Evolutionary conservation across 2,113 vertebrate species (phyloP), one percentile per base, ranked within the genome.

Genomic region (Cyanoderma ruficeps): DNA sequence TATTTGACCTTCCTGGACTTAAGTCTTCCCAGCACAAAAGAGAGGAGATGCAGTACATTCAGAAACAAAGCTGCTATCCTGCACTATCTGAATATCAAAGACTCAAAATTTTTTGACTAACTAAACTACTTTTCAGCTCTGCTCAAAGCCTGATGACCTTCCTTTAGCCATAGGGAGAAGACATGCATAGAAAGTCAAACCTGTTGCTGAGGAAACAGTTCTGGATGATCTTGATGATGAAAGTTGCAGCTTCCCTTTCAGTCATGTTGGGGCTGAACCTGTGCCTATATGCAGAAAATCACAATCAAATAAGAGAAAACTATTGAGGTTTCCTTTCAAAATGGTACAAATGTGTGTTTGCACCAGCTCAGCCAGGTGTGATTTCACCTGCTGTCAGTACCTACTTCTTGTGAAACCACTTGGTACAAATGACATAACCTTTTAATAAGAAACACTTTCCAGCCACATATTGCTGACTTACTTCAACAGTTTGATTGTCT

Each of bases 171-270:
- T 8, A 37, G 7, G 13, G 13, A 80, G 19, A 47, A 44, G 18
- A 23, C 4, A 76, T 55, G 59, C 18, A 71, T 6, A 83, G 41
- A 30, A 39, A 56, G 53, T 37, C 97, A 97, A 52, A 98, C 99
- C 99, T 99, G 98, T 99, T 99, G 97, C 99, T 99, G 88, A 99
- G 99, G 98, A 99, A 99, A 97, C 99, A 99, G 90, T 98, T 99
- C 97, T 99, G 99, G 94, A 99, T 99, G 92, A 99, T 97, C 97
- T 99, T 99, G 96, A 99, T 98, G 96, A 99, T 99, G 96, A 98
- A 99, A 87, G 98, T 98, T 3, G 99, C 99, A 31, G 99, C 99
- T 52, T 99, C 99, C 39, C 99, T 98, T 96, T 99, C 99, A 6
- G 99, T 99, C 98, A 99, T 97, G 86, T 98, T 99, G 46, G 99